Conservation (phyloP, 2,888 invertebrate genomes). For the Stenurella melanura region DNA sequence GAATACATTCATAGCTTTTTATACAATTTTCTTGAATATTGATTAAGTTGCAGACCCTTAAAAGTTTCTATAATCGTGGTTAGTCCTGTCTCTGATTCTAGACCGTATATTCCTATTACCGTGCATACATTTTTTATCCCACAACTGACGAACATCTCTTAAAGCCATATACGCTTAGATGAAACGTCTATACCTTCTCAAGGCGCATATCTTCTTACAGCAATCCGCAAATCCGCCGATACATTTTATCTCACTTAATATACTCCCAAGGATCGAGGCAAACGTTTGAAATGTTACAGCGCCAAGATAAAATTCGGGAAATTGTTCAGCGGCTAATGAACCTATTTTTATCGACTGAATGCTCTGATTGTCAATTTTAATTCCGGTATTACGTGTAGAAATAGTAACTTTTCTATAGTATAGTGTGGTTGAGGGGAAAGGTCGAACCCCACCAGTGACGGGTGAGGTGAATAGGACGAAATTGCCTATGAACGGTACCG, state of each 20-base stretch:
- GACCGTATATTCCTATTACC: constrained; percentile 13
- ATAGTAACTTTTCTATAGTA: constrained; percentile 39
- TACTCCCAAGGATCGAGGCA: neutral
- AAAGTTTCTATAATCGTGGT: neutral
- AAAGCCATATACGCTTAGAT: constrained; percentile 12
- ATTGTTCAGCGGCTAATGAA: constrained; percentile 9
- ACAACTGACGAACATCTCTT: constrained; percentile 5
- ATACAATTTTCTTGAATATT: neutral
- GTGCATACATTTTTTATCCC: constrained; percentile 23
- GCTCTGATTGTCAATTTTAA: constrained; percentile 41
- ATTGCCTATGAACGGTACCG: constrained; percentile 44
- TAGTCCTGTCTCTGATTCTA: constrained; percentile 13
- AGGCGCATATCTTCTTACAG: neutral
- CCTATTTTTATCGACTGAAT: constrained; percentile 17
- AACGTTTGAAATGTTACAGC: neutral
- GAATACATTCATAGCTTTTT: no score
- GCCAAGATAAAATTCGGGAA: constrained; percentile 1
- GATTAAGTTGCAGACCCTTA: neutral
- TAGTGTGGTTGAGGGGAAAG: constrained; percentile 23
- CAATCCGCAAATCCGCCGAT: neutral
- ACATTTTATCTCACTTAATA: constrained; percentile 1
- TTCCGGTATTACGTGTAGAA: constrained; percentile 37
- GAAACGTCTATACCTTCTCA: neutral
- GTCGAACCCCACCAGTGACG: constrained; percentile 42
- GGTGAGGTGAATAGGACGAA: constrained; percentile 49